A percentile compares a stretch with the other conserved stretches of the same genome.
Conservation (phyloP, 2,797 vertebrate species). For the Anolis apletophallus region DNA sequence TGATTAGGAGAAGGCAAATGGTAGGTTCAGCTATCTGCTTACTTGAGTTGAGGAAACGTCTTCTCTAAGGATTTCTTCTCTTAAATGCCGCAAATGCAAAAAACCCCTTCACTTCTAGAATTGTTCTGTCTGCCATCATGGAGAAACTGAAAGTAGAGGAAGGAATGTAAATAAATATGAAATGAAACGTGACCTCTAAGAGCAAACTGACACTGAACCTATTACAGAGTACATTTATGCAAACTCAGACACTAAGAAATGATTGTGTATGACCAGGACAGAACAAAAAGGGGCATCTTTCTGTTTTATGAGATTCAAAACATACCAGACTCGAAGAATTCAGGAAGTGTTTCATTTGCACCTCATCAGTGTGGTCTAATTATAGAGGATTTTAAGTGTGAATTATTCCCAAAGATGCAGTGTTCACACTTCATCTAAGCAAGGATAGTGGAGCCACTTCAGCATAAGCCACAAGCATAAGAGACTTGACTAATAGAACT, state of each 20-base stretch:
- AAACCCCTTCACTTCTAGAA: neutral
- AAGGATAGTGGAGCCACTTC: neutral
- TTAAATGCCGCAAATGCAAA: slow-evolving; percentile 7
- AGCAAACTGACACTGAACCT: slow-evolving; percentile 52
- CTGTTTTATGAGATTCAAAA: neutral
- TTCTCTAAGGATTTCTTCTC: neutral
- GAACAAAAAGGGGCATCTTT: neutral
- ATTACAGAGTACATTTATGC: slow-evolving; percentile 27
- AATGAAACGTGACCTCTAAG: slow-evolving; percentile 56
- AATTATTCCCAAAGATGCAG: neutral
- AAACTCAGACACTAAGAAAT: neutral
- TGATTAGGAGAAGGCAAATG: neutral
- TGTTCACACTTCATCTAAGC: slow-evolving; percentile 14
- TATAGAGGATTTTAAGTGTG: slow-evolving; percentile 3
- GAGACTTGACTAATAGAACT: neutral
- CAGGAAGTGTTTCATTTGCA: slow-evolving; percentile 23
- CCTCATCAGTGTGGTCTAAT: neutral
- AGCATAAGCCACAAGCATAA: slow-evolving; percentile 3
- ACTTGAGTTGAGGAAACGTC: too few species aligned
- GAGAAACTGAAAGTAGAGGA: slow-evolving; percentile 44
- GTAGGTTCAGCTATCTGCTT: neutral
- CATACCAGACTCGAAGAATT: neutral
- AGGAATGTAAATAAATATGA: slow-evolving; percentile 48
- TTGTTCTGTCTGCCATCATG: slow-evolving; percentile 35
- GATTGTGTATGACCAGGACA: neutral